Base-by-base conservation (phyloP, 2,888 invertebrate genomes). In the Polia nebulosa region DNA sequence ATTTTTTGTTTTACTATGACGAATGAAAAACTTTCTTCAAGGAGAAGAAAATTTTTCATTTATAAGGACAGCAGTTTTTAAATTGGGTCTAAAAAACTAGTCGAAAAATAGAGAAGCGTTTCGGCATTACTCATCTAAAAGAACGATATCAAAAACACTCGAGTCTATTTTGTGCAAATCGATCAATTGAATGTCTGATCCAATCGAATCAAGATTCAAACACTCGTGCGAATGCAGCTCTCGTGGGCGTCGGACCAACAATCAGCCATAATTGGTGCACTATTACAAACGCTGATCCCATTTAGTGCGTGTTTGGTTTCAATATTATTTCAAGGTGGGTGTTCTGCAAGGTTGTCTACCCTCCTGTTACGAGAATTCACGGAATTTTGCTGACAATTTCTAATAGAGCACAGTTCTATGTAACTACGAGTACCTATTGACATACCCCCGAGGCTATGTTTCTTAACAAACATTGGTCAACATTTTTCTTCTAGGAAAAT, bases 231-330 rank as follows among this genome's bases (percentile, higher is more conserved):
- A 72, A 66, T 72, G 73, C 78, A 65, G 32, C 25, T 29, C 25
- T 53, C 49, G 78, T 73, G 59, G 79, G 74, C 29, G 73, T 62
- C 32, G 29, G 32, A 32, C 17, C 44, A 22, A 66, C 56, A 57
- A 47, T 63, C 56, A 36, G n/a, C 36, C 55, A 59, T 78, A 66
- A 78, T 72, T 63, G 79, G 79, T 73, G 47, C 79, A 76, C n/a
- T 59, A 63, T 73, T 63, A 62, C 56, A 79, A 69, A 57, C 70
- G 79, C 51, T 64, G 64, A 61, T 61, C 69, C 49, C 70, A 29
- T 51, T 59, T 62, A 41, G 39, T 51, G 32, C 72, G 49, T 64
- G 65, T 69, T 78, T 53, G 57, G 65, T 47, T 75, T 32, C 20
- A 58, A 65, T 74, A 49, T 44, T 62, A 52, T 52, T 58, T 47